Evolutionary conservation across 2,113 vertebrate genomes (phyloP), one percentile per base, ranked within the genome.

Genomic region (Hemiprocne comata): DNA sequence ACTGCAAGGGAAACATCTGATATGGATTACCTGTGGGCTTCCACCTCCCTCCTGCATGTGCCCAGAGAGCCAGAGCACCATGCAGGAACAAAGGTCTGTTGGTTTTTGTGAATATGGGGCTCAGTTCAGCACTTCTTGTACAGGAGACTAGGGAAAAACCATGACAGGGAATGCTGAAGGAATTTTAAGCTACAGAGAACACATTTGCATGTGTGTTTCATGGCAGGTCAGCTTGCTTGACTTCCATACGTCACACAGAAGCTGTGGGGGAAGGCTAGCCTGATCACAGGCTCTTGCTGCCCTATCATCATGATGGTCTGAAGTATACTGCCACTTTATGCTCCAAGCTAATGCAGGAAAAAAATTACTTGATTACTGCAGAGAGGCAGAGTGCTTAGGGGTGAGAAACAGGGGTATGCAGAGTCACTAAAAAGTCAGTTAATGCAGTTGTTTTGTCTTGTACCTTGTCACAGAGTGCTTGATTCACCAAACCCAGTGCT

Each of bases 131-230:
- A 54, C 76, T 51, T 26, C 48, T 72, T 65, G 57, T 28, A 36
- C 34, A 54, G 34, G 16, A 71, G 16, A 25, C 7, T 9, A 16
- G 53, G 34, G 33, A 77, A 77, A 53, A 66, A 8, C 3, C 60
- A 14, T 4, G 23, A 0, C 40, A 29, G 9, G 3, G 24, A 10
- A 34, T 9, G 29, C 20, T 61, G 11, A 38, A 46, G 25, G 19
- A 76, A 0, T 31, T 65, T 75, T 29, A 61, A 31, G 17, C 36
- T 58, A 60, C 31, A 84, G 38, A 62, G 6, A 7, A 31, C 0
- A 0, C 1, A 0, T 36, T 7, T 73, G 28, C 16, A 44, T 4
- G 1, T 1, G 2, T 6, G 10, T 62, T 80, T 80, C 40, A n/a
- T 1, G 7, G 34, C 34, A 72, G 38, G 50, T 44, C 58, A 50